phyloP scores from a whole-genome alignment of 2,797 vertebrate species.

The Aulostomus chinensis region DNA sequence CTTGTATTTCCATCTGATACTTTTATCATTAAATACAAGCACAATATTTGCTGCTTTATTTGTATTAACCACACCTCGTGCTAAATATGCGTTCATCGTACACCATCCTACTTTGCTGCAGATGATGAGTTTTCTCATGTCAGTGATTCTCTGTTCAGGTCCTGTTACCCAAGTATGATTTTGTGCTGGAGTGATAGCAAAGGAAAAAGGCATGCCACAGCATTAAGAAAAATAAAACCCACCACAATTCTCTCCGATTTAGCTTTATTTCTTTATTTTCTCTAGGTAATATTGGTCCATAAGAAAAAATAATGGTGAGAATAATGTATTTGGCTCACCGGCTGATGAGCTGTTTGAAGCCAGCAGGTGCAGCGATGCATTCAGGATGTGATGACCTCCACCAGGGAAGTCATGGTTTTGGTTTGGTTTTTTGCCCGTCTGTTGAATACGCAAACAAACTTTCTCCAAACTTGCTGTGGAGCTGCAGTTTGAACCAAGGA shows the following conservation, averaged over 20 bases:
- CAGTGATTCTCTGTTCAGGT: no score
- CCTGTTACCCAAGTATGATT: not conserved
- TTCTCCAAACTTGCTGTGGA: no score
- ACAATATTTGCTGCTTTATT: not conserved
- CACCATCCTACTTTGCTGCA: no score
- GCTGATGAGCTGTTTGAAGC: slow-evolving; percentile 7
- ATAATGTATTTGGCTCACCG: slow-evolving; percentile 12
- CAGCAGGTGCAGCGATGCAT: slow-evolving; percentile 9
- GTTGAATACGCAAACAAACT: no score
- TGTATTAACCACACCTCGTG: not conserved
- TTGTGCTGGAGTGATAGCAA: no score
- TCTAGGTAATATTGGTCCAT: not conserved
- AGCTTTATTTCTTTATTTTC: not conserved
- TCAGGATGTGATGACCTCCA: slow-evolving; percentile 32
- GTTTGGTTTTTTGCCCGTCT: no score
- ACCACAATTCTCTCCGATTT: not conserved
- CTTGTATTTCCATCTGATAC: not conserved
- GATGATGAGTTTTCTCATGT: no score
- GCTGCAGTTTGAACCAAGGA: no score
- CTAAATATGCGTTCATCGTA: not conserved
- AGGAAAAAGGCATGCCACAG: not conserved
- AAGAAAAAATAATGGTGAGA: slow-evolving; percentile 1
- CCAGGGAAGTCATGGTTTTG: no score
- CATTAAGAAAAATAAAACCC: not conserved
- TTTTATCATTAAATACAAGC: slow-evolving; percentile 4